Conservation (phyloP, 2,113 vertebrate species). For the Campylorhamphus procurvoides region DNA sequence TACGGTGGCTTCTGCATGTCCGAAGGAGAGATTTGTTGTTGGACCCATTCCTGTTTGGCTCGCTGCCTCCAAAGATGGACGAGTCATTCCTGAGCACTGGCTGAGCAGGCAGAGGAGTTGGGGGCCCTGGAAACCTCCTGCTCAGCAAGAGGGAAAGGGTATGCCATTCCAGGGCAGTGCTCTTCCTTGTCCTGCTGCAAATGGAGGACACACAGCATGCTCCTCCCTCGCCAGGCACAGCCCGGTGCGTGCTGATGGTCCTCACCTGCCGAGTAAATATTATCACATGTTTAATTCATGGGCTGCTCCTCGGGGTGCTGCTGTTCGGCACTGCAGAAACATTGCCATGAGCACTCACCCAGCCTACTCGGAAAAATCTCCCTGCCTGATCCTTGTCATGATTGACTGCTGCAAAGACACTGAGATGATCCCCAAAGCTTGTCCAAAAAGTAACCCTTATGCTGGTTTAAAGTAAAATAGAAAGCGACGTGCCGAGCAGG, state of each 20-base stretch:
- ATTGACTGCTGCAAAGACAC: neutral
- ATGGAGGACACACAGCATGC: neutral
- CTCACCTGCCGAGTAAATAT: neutral
- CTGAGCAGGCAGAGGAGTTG: neutral
- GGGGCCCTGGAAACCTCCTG: neutral
- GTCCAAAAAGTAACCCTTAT: neutral
- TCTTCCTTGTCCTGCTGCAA: neutral
- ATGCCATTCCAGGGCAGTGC: neutral
- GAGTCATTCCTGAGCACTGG: neutral
- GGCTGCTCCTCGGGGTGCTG: neutral
- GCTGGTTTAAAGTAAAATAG: neutral
- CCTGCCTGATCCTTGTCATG: neutral
- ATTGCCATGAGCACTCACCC: accelerated
- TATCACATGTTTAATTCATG: slow-evolving; percentile 1
- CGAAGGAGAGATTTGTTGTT: neutral
- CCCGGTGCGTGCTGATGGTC: neutral
- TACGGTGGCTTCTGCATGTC: neutral
- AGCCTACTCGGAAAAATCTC: neutral
- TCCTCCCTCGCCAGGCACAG: neutral
- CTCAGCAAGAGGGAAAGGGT: neutral
- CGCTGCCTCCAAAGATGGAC: neutral
- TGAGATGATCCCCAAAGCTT: neutral
- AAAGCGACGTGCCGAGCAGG: neutral
- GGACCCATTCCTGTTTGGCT: neutral
- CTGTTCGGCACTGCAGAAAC: neutral